Evolutionary conservation across 2,797 vertebrate genomes (phyloP).

Genomic region (Argya squamiceps): DNA sequence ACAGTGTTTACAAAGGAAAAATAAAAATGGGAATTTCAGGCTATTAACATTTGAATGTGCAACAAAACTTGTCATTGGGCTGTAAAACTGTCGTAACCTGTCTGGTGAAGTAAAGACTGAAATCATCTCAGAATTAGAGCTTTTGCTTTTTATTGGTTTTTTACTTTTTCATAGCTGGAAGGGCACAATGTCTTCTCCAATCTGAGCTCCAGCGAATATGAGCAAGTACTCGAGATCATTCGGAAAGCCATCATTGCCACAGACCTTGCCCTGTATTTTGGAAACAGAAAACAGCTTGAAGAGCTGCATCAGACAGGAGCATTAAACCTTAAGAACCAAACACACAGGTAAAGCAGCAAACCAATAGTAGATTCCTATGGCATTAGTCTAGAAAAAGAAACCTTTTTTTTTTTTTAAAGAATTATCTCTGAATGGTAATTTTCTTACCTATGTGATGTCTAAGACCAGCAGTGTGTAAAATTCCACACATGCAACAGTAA

Average conservation of each 20-base stretch:
- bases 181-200: constrained; percentile 99
- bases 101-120: neutral
- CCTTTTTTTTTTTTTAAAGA: fast-evolving
- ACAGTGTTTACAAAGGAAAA: neutral
- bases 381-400: neutral
- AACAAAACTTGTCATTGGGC: neutral
- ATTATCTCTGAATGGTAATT: neutral
- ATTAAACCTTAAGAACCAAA: constrained; percentile 92
- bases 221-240: constrained; percentile 98
- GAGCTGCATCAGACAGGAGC: constrained; percentile 84
- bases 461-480: neutral
- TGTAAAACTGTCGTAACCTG: neutral
- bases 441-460: neutral
- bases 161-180: constrained; percentile 96
- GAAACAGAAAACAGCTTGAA: constrained; percentile 93
- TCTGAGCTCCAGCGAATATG: constrained; percentile 95
- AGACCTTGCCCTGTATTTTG: constrained; percentile 96
- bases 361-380: neutral
- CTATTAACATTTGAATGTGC: neutral
- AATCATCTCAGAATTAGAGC: constrained; percentile 81
- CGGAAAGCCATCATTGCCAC: constrained; percentile 99
- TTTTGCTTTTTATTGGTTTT: constrained; percentile 90
- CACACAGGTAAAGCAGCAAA: constrained; percentile 85
- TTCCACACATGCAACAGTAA: neutral
- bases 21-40: neutral